phyloP scores from a whole-genome alignment of 2,888 invertebrate species.

The Chydorus sphaericus region DNA sequence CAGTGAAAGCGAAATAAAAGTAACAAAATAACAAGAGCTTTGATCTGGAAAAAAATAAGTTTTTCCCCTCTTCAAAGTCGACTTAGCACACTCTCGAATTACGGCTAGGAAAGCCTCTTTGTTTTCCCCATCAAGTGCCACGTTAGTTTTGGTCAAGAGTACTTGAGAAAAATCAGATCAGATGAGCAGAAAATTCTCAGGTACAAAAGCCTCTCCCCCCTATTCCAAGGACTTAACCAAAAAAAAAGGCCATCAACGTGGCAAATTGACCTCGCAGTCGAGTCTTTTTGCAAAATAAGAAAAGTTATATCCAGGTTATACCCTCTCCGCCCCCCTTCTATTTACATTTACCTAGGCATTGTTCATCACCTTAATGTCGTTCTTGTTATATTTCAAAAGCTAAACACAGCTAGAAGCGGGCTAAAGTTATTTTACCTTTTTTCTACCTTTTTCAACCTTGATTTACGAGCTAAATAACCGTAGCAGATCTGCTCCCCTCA shows the following conservation, averaged over 20 bases:
- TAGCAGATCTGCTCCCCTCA: no score
- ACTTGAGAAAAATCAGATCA: not conserved
- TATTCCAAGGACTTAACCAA: no score
- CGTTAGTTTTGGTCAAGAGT: not conserved
- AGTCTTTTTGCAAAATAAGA: not conserved
- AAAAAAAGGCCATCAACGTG: not conserved
- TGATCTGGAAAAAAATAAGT: no score
- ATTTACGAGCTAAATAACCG: no score
- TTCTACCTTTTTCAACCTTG: no score
- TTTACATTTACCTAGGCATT: slow-evolving; percentile 1
- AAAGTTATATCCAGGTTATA: not conserved
- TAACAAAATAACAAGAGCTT: no score
- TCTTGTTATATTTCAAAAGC: not conserved
- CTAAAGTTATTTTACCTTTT: no score
- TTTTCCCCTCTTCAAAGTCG: not conserved
- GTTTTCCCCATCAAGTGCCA: not conserved
- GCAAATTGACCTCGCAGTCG: slow-evolving; percentile 1
- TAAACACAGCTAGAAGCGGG: no score
- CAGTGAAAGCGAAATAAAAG: no score
- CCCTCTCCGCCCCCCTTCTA: not conserved
- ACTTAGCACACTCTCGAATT: slow-evolving; percentile 7
- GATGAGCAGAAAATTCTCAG: not conserved
- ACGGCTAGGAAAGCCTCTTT: not conserved
- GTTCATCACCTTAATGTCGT: not conserved
- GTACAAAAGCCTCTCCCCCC: no score